Evolutionary conservation across 2,113 vertebrate genomes (phyloP), one percentile per base, ranked within the genome.

Genomic region (Callipepla squamata): DNA sequence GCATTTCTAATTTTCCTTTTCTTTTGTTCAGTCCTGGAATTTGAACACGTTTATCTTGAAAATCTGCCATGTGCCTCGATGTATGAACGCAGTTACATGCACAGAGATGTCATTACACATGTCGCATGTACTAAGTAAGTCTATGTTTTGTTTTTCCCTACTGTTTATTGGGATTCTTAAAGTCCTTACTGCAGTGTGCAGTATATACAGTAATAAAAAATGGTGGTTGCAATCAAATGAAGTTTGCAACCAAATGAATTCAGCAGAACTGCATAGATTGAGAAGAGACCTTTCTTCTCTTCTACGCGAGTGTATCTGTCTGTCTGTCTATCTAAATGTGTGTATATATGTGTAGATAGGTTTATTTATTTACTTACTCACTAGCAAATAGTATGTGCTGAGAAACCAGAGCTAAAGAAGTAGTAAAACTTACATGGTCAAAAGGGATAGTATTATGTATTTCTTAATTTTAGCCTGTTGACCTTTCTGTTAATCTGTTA

Each of bases 71-170:
- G 98, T 47, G 99, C 99, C 74, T 98, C 98, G 0, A 99, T 99
- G 99, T 99, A 99, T 73, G 99, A 99, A 47, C 98, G 98, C 76
- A 99, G 99, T 95, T 99, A 99, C 96, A 99, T 99, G 99, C 99
- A 99, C 95, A 98, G 99, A 97, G 99, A 99, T 92, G 98, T 99
- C 28, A 99, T 99, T 62, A 98, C 98, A 11, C 98, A 99, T 25
- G 98, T 99, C n/a, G 98, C 97, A 6, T 99, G 98, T 53, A 97
- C 99, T 13, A 99, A 99, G 99, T 99, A 98, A 98, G 99, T 98
- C 6, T 57, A 25, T 62, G 23, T 73, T 17, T 53, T 28, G 8
- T 93, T 50, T 42, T 32, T 30, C 4, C 4, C 9, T 5, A 3
- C 4, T 28, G 0, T 74, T 4, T 74, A 25, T 70, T 21, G 12